Conservation (phyloP, 2,113 vertebrate genomes). For the Oncorhynchus clarkii region DNA sequence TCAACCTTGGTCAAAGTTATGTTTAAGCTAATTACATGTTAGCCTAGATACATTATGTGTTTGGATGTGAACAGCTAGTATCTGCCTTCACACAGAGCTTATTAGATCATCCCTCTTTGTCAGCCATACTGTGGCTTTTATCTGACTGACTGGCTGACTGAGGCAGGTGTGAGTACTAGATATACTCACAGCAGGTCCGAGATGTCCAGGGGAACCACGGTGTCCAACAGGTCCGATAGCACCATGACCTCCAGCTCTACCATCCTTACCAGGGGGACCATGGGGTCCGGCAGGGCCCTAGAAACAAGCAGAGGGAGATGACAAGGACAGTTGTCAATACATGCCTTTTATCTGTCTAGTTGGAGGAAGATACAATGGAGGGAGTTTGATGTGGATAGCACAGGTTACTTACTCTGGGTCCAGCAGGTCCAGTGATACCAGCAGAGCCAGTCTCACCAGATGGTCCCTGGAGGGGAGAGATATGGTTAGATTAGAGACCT, state of each 20-base stretch:
- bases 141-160: background rate
- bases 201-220: constrained; percentile 88
- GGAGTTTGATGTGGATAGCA: background rate
- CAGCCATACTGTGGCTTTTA: background rate
- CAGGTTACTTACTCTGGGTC: constrained; percentile 85
- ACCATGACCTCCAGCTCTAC: constrained; percentile 84
- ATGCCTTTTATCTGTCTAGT: background rate
- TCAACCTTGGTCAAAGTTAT: background rate
- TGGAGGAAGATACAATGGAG: background rate
- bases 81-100: background rate
- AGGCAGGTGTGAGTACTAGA: background rate
- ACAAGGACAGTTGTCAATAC: background rate
- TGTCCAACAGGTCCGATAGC: constrained; percentile 85
- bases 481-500: background rate
- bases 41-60: background rate
- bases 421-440: constrained; percentile 81
- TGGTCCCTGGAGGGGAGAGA: constrained; percentile 75
- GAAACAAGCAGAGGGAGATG: background rate
- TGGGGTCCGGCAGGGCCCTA: constrained; percentile 94
- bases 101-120: background rate
- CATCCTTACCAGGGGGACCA: constrained; percentile 94
- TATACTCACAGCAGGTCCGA: constrained; percentile 88
- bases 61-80: background rate
- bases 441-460: constrained; percentile 88
- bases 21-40: background rate